These are phyloP conservation scores for Lophotriccus pileatus DNA, from an alignment of 2,797 vertebrate species.

Conservation along the genomic window DNA sequence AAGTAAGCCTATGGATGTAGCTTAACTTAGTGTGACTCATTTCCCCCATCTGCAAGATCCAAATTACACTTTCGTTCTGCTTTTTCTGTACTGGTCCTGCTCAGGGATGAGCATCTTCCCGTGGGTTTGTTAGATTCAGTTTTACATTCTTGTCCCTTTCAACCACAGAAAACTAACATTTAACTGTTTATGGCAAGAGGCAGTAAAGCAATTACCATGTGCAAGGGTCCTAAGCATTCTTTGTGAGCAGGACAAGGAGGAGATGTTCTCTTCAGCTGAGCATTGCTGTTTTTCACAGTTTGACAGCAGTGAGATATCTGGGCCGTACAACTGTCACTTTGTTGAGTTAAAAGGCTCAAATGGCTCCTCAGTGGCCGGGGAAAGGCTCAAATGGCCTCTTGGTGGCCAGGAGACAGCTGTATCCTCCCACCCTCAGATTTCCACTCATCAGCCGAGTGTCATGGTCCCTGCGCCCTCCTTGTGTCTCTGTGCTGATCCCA, in stretches of 20 bases:
- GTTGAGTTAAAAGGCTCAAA: not conserved
- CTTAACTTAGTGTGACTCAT: not conserved
- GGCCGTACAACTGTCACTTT: fast-evolving
- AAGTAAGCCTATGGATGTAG: not conserved
- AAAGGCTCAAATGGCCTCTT: fast-evolving
- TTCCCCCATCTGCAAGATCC: not conserved
- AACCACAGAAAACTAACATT: not conserved
- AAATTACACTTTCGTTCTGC: not conserved
- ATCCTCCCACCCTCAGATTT: not conserved
- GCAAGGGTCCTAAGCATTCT: not conserved
- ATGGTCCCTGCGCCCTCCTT: fast-evolving
- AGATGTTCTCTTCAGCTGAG: not conserved
- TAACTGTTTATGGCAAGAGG: not conserved
- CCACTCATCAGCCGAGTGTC: fast-evolving
- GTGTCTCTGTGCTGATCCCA: not conserved
- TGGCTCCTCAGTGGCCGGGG: no score
- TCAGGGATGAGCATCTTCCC: not conserved
- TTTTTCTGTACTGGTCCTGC: not conserved
- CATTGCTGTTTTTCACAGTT: not conserved
- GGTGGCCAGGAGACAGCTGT: not conserved
- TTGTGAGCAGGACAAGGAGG: not conserved
- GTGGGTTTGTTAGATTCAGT: not conserved
- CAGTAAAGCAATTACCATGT: not conserved
- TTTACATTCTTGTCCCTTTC: not conserved
- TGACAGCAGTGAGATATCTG: not conserved